Percentiles rank a stretch among this genome's conserved stretches.
Conservation (phyloP, 2,797 vertebrate genomes). For the Hoplostethus atlanticus region DNA sequence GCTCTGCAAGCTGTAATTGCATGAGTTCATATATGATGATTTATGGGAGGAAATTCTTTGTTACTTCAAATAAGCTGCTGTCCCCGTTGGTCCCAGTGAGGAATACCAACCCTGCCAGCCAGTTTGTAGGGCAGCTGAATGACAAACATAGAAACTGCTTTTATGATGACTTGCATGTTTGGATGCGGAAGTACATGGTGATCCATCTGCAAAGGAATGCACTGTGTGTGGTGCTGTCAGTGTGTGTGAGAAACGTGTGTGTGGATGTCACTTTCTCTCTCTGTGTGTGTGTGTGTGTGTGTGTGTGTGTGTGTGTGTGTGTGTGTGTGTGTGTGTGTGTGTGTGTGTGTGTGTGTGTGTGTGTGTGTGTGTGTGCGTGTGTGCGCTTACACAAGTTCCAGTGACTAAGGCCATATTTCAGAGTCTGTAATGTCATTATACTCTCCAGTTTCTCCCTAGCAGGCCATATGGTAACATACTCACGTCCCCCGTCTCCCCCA, state of each 20-base stretch:
- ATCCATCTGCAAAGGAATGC: background rate
- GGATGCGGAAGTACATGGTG: background rate
- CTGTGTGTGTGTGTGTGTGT: background rate
- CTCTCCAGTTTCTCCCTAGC: slow-evolving; percentile 23
- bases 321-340: background rate
- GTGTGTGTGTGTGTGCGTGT: too few species aligned
- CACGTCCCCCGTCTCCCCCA: slow-evolving; percentile 25
- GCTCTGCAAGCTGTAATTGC: slow-evolving; percentile 45
- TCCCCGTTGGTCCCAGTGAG: slow-evolving; percentile 28
- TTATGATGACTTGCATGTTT: background rate
- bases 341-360: background rate
- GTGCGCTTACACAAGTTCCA: background rate
- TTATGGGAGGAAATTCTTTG: slow-evolving; percentile 53
- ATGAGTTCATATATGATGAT: slow-evolving; percentile 41
- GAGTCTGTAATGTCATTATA: slow-evolving; percentile 24
- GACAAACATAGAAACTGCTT: slow-evolving; percentile 4
- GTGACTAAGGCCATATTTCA: slow-evolving; percentile 40
- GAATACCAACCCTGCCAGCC: slow-evolving; percentile 16
- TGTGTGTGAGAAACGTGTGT: too few species aligned
- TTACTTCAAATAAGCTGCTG: slow-evolving; percentile 37
- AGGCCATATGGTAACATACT: slow-evolving; percentile 57
- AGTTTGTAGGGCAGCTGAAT: background rate
- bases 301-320: background rate
- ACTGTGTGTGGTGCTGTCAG: too few species aligned
- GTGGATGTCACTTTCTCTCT: background rate